These are phyloP conservation scores for Aleiodes testaceus DNA, from an alignment of 2,888 invertebrate species.

Conservation along the genomic window DNA sequence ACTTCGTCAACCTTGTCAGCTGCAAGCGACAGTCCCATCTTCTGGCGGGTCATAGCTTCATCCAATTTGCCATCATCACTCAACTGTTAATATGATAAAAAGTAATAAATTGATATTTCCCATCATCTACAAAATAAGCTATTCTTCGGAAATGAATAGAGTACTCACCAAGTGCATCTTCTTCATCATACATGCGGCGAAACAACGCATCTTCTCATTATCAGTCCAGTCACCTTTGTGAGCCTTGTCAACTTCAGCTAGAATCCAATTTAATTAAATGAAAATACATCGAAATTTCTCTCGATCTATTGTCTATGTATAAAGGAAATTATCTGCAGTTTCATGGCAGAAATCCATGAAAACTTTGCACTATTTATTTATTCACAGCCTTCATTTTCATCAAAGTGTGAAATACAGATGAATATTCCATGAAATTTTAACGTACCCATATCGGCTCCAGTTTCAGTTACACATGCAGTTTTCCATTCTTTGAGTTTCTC, in stretches of 20 bases:
- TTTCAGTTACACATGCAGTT: constrained; percentile 57
- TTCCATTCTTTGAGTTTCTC: constrained; percentile 56
- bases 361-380: no score
- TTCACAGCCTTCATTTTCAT: no score
- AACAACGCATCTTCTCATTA: constrained; percentile 63
- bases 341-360: no score
- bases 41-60: constrained; percentile 54
- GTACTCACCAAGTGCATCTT: constrained; percentile 60
- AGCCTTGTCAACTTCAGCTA: constrained; percentile 59
- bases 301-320: no score
- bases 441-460: constrained; percentile 59
- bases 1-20: constrained; percentile 55
- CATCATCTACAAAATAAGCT: background rate
- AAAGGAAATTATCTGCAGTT: no score
- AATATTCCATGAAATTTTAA: background rate
- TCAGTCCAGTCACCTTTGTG: constrained; percentile 51
- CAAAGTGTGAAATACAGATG: background rate
- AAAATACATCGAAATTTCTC: no score
- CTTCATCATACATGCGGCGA: constrained; percentile 62
- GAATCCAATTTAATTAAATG: constrained; percentile 5
- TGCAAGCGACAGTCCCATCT: constrained; percentile 53
- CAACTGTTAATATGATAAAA: constrained; percentile 51
- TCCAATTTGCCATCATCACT: constrained; percentile 58
- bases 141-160: background rate
- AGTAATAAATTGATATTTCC: background rate